These are phyloP conservation scores for Gulo gulo DNA, from an alignment of 2,113 vertebrate genomes.

Conservation along the genomic window DNA sequence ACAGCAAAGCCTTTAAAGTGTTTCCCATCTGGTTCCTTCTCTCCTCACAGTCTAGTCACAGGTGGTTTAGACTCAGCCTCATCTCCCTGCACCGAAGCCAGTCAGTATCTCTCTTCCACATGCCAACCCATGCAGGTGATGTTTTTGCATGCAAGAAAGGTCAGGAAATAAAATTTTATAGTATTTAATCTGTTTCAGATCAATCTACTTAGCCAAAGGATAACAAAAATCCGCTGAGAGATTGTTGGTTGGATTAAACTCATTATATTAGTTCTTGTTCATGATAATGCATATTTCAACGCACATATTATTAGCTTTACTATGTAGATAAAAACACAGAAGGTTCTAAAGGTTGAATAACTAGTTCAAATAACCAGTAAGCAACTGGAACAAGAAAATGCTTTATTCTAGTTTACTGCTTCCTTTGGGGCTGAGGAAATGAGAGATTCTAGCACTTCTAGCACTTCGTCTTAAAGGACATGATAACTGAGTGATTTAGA, in stretches of 20 bases:
- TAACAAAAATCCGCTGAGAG: neutral
- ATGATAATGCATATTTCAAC: neutral
- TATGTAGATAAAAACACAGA: neutral
- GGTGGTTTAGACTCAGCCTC: neutral
- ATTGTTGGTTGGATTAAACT: neutral
- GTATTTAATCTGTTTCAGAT: neutral
- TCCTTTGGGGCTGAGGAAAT: neutral
- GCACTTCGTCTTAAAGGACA: neutral
- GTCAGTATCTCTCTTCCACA: neutral
- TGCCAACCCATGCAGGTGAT: neutral
- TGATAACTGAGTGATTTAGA: neutral
- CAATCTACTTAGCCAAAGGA: neutral
- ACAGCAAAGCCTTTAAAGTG: rapidly evolving
- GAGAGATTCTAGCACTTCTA: neutral
- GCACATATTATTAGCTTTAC: neutral
- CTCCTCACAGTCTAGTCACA: neutral
- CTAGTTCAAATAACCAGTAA: neutral
- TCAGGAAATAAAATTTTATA: neutral
- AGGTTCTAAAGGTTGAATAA: neutral
- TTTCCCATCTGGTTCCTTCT: neutral
- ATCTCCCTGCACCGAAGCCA: neutral
- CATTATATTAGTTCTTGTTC: neutral
- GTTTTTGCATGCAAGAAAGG: neutral
- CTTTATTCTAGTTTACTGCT: neutral
- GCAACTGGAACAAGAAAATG: neutral